phyloP scores from a whole-genome alignment of 1,140 invertebrate species.

The Probaryconus sp. region DNA sequence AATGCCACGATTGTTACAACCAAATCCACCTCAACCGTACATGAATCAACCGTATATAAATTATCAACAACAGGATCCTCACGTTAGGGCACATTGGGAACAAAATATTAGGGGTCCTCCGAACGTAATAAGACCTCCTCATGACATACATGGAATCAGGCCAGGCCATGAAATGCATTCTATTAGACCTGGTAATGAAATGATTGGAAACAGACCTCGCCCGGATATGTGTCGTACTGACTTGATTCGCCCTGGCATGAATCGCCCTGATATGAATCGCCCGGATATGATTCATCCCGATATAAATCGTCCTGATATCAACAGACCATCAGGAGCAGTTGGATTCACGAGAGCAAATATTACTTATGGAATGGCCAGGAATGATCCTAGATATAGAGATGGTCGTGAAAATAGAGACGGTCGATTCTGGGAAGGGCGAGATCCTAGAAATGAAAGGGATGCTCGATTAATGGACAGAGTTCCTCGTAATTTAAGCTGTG shows the following conservation, averaged over 20 bases:
- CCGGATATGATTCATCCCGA: slow-evolving; percentile 3
- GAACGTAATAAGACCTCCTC: slow-evolving; percentile 21
- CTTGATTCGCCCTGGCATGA: not conserved
- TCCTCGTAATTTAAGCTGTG: too few species aligned
- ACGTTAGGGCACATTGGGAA: not conserved
- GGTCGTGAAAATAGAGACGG: slow-evolving; percentile 20
- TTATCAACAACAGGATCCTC: too few species aligned
- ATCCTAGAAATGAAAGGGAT: slow-evolving; percentile 9
- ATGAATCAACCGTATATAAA: slow-evolving; percentile 22
- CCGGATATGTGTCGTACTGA: slow-evolving; percentile 5
- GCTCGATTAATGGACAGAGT: too few species aligned
- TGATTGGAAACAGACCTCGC: slow-evolving; percentile 8
- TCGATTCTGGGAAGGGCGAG: slow-evolving; percentile 49
- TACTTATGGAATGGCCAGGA: slow-evolving; percentile 45
- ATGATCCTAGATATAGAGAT: slow-evolving; percentile 5
- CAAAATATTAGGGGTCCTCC: not conserved
- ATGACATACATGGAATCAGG: slow-evolving; percentile 11
- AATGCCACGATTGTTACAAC: not conserved
- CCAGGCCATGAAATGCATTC: slow-evolving; percentile 1
- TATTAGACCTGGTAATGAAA: slow-evolving; percentile 3
- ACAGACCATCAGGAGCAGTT: slow-evolving; percentile 1
- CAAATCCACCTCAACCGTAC: too few species aligned
- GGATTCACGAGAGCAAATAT: slow-evolving; percentile 33
- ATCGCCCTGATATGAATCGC: too few species aligned
- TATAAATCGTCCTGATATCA: not conserved